A percentile compares a stretch with the other conserved stretches of the same genome.
Evolutionary conservation across 2,797 vertebrate genomes (phyloP).

Genomic region (Enteromius paludinosus): DNA sequence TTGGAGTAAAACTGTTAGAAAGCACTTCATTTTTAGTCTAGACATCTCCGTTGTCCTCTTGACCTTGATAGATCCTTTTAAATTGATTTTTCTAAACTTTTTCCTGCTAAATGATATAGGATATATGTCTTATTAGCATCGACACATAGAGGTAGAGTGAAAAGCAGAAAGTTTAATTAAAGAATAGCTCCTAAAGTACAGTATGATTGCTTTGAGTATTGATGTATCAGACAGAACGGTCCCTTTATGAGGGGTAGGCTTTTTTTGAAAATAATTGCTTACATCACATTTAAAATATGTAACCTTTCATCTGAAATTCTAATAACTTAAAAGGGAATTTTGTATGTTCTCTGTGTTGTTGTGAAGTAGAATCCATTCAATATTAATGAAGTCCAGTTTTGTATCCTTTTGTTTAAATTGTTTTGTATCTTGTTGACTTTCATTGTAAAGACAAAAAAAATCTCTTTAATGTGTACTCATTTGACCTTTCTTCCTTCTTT

Average conservation of each 20-base stretch:
- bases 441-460: not conserved
- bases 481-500: not conserved
- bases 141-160: not conserved
- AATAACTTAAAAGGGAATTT: no score
- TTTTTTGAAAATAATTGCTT: not conserved
- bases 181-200: not conserved
- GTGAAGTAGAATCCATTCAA: not conserved
- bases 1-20: conserved; percentile 6
- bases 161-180: not conserved
- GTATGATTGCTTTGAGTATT: not conserved
- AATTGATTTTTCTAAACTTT: not conserved
- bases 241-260: not conserved
- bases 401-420: no score
- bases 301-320: not conserved
- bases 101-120: conserved; percentile 6
- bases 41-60: not conserved
- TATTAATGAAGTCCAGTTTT: not conserved
- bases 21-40: conserved; percentile 34
- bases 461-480: not conserved
- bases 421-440: not conserved
- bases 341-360: not conserved
- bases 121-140: not conserved
- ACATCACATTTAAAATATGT: not conserved
- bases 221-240: not conserved
- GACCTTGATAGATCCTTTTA: conserved; percentile 33